These are phyloP conservation scores for Erethizon dorsatum DNA, from an alignment of 2,797 vertebrate species.

Conservation along the genomic window DNA sequence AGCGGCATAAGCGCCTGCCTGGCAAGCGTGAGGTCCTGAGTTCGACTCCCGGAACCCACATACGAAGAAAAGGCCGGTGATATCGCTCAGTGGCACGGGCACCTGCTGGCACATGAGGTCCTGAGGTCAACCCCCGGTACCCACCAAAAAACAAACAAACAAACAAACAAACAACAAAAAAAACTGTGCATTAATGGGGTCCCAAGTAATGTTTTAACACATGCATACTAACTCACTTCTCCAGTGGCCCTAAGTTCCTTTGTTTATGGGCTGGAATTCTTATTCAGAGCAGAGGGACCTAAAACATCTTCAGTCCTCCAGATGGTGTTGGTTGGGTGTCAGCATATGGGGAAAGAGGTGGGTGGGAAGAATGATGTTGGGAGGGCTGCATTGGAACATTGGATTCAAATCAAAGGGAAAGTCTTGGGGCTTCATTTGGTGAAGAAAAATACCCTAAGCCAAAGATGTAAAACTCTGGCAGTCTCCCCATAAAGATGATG, in stretches of 20 bases:
- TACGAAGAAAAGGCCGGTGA: no score
- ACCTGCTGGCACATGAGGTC: no score
- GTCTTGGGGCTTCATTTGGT: conserved; percentile 58
- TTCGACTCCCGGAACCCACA: no score
- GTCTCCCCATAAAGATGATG: background rate
- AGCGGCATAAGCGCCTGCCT: no score
- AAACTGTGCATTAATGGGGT: background rate
- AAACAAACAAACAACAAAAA: no score
- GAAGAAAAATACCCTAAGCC: conserved; percentile 44
- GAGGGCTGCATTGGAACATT: conserved; percentile 74
- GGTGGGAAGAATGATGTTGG: conserved; percentile 75
- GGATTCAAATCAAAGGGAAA: conserved; percentile 74
- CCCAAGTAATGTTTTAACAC: background rate
- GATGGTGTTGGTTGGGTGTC: conserved; percentile 72
- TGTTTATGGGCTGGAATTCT: conserved; percentile 55
- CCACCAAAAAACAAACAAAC: no score
- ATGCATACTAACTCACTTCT: background rate
- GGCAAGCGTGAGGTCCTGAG: no score
- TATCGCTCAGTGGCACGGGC: no score
- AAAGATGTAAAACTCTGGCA: conserved; percentile 43
- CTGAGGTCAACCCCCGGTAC: no score
- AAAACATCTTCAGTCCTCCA: conserved; percentile 71
- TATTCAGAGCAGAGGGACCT: conserved; percentile 54
- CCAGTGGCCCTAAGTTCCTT: conserved; percentile 36
- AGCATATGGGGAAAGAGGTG: conserved; percentile 74